These are phyloP conservation scores for Andrena minutula DNA, from an alignment of 2,888 invertebrate genomes.

Conservation along the genomic window DNA sequence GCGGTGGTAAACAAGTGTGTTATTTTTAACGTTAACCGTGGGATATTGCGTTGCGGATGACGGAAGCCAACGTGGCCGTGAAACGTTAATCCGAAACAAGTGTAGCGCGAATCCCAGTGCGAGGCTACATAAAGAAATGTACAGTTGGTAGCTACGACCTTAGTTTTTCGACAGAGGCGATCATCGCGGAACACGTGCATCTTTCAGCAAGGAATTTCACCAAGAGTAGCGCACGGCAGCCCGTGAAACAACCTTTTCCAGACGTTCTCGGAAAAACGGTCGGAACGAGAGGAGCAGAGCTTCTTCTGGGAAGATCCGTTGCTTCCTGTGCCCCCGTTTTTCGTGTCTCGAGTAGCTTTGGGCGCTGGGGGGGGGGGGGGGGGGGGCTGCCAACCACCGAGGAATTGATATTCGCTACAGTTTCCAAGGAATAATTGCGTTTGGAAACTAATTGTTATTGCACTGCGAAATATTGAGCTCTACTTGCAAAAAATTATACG, in stretches of 20 bases:
- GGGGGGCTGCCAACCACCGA: background rate
- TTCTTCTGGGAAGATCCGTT: constrained; percentile 71
- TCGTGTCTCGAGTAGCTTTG: constrained; percentile 22
- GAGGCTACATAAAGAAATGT: constrained; percentile 26
- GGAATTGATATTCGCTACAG: constrained; percentile 31
- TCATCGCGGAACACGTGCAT: constrained; percentile 10
- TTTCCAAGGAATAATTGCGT: constrained; percentile 2
- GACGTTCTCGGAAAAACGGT: constrained; percentile 60
- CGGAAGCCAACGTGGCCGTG: constrained; percentile 15
- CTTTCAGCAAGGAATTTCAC: constrained; percentile 36
- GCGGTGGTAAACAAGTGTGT: too few relatives aligned
- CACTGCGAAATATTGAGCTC: background rate
- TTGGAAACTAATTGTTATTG: background rate
- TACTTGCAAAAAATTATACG: too few relatives aligned
- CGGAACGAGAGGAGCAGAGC: constrained; percentile 30
- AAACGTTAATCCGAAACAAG: constrained; percentile 32
- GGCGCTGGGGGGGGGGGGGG: too few relatives aligned
- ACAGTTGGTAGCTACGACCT: background rate
- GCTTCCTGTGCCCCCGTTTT: constrained; percentile 71
- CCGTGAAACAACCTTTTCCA: constrained; percentile 58
- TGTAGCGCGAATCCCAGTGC: constrained; percentile 8
- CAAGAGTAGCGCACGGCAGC: constrained; percentile 1
- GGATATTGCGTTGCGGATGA: background rate
- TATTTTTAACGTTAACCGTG: background rate
- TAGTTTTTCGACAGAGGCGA: background rate